Base-by-base conservation (phyloP, 2,113 vertebrate species). In the Cyphomyrus plagiostoma region DNA sequence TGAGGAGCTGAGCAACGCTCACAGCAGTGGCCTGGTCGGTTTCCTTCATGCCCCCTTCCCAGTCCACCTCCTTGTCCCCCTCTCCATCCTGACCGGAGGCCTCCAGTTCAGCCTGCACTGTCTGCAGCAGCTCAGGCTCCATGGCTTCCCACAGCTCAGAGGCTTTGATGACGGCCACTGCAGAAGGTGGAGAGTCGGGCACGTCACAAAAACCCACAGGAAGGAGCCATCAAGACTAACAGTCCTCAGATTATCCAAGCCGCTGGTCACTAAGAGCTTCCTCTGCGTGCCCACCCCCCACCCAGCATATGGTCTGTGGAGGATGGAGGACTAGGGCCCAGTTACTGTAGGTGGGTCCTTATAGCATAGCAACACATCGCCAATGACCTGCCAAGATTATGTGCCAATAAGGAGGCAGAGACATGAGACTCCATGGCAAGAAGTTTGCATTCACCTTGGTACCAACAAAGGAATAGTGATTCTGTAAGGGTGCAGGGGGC, bases 91-190 rank as follows among this genome's bases (percentile, higher is more conserved):
- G 93, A 87, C 89, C 92, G 42, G 87, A 58, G 35, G 93, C 92
- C 19, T 96, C 91, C 82, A 98, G 94, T 77, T 96, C 94, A 48
- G 94, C 92, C 70, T 90, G 91, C 91, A 95, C 93, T 1, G 97
- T 97, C 89, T 93, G 90, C 13, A 90, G 96, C 89, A 99, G 87
- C 93, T 99, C 98, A 4, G 98, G 98, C 90, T 97, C 95, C 98
- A 99, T 99, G 0, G 97, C 97, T 56, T 96, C 95, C 98, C 98
- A 99, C 89, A 99, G 96, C 92, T 99, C 98, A 21, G 96, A 95
- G 4, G 96, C 96, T n/a, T 95, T 90, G 4, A 98, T 94, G 5
- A 92, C 93, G 9, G 94, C 88, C 48, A 95, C 96, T 97, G 92
- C 56, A 52, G 77, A 39, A 30, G 56, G 30, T 30, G n/a, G 8